Base-by-base conservation (phyloP, 2,797 vertebrate genomes). In the Acrossocheilus fasciatus region DNA sequence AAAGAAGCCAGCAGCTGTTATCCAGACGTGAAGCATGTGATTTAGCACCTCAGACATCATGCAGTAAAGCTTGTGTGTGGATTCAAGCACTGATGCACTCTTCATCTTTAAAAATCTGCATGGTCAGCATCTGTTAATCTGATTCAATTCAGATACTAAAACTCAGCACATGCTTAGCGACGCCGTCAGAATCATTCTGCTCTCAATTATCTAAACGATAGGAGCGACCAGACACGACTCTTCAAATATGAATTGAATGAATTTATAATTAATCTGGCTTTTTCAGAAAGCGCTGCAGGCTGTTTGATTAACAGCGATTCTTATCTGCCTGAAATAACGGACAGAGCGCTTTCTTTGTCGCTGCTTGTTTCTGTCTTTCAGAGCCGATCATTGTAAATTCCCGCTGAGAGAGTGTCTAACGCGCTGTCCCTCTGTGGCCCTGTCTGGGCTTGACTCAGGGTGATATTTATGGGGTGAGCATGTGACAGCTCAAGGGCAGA, bases 401-500 rank as follows among this genome's bases (percentile, higher is more conserved):
- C 86, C 74, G 90, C 91, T 87, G 90, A 89, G 91, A 91, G 87
- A 90, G 92, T 91, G 91, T 93, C 84, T 90, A 88, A 87, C 90
- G 89, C 83, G 87, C 66, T 86, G 73, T 68, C 79, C 54, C 87
- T 79, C 86, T 87, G 80, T 85, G 73, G 23, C 76, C 36, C 11
- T 6, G 72, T 79, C 64, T 75, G 10, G 52, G 64, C 84, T 82
- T 20, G 43, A 72, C 72, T 75, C 82, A 18, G 84, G 86, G 66
- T 90, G 83, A 85, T 75, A 73, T 81, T 73, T 86, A 72, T 50
- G 69, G 36, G 84, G 59, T 81, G 52, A 45, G 47, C 54, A 72
- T 81, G 23, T 89, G 90, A 89, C 86, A 91, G 91, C 93, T 94
- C 93, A 95, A 95, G 94, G 93, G 92, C 94, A 92, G 85, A 87